phyloP scores from a whole-genome alignment of 2,888 invertebrate genomes.

The Campopleginae sp. region DNA sequence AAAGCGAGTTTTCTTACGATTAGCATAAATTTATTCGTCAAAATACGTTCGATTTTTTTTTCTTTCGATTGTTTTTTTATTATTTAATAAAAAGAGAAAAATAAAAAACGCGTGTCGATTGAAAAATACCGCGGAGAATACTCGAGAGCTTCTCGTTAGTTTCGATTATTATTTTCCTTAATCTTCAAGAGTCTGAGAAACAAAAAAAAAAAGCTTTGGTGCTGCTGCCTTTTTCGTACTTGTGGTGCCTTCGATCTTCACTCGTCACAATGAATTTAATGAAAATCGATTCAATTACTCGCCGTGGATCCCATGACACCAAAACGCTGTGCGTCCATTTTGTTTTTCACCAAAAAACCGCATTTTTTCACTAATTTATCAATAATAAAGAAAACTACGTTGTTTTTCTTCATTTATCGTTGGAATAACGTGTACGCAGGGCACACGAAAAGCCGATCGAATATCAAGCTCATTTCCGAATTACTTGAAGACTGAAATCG shows the following conservation, averaged over 20 bases:
- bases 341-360: not conserved
- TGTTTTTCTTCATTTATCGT: not conserved
- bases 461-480: slow-evolving; percentile 47
- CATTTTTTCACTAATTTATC: not conserved
- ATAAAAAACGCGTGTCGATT: slow-evolving; percentile 3
- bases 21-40: slow-evolving; percentile 49
- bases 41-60: slow-evolving; percentile 44
- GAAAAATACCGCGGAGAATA: slow-evolving; percentile 55
- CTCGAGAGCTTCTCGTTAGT: slow-evolving; percentile 48
- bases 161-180: not conserved
- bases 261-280: slow-evolving; percentile 1
- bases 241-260: slow-evolving; percentile 34
- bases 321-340: not conserved
- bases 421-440: slow-evolving; percentile 23
- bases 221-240: slow-evolving; percentile 26
- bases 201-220: not conserved
- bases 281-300: not conserved
- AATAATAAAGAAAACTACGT: not conserved
- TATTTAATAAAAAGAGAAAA: slow-evolving; percentile 46
- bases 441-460: not conserved
- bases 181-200: not conserved
- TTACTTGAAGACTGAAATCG: slow-evolving; percentile 53
- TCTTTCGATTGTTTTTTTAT: slow-evolving; percentile 32
- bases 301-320: slow-evolving; percentile 5
- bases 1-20: slow-evolving; percentile 44